Percentiles rank a stretch among this genome's conserved stretches.
Evolutionary conservation across 2,888 invertebrate species (phyloP).

Genomic region (Tetranychus truncatus): DNA sequence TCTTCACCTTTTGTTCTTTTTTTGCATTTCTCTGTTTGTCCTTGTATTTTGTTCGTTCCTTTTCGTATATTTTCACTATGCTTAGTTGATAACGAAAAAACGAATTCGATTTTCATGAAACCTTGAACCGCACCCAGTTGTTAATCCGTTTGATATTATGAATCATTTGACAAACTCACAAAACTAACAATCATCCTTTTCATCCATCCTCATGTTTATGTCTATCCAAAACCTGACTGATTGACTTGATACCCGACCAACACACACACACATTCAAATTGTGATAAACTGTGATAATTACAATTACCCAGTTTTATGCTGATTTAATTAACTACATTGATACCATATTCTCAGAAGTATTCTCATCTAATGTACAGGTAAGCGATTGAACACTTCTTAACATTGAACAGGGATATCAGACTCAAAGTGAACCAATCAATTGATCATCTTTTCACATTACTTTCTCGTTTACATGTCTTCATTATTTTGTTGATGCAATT

Average conservation of each 20-base stretch:
- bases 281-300: not conserved
- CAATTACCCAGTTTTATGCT: slow-evolving; percentile 19
- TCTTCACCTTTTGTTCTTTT: not conserved
- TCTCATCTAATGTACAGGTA: slow-evolving; percentile 14
- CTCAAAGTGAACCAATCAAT: too few relatives aligned
- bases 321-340: slow-evolving; percentile 21
- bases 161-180: not conserved
- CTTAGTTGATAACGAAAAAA: not conserved
- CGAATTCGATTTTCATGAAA: not conserved
- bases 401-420: too few relatives aligned
- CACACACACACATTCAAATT: not conserved
- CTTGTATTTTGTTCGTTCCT: not conserved
- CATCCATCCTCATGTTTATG: not conserved
- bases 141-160: not conserved
- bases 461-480: too few relatives aligned
- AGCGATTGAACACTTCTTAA: not conserved
- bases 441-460: too few relatives aligned
- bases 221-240: not conserved
- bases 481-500: too few relatives aligned
- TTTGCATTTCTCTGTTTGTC: slow-evolving; percentile 4
- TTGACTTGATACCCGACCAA: not conserved
- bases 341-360: slow-evolving; percentile 21
- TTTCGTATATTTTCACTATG: not conserved
- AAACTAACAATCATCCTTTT: slow-evolving; percentile 7
- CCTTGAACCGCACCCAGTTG: not conserved